These are phyloP conservation scores for Tadarida brasiliensis DNA, from an alignment of 2,797 vertebrate genomes.

Conservation along the genomic window DNA sequence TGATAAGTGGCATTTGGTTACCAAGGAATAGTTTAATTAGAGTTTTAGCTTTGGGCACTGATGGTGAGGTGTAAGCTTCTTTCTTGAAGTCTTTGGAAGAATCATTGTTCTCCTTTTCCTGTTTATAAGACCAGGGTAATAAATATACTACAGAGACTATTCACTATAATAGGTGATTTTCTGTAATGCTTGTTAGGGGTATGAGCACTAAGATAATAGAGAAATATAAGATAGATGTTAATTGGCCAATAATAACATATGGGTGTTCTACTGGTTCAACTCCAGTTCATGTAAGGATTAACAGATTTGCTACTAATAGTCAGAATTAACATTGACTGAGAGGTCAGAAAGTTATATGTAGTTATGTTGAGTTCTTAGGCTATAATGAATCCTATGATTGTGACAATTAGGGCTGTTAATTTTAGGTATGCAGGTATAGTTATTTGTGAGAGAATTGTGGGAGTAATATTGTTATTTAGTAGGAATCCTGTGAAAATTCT, in stretches of 20 bases:
- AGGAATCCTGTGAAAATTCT: no score
- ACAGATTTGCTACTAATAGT: neutral
- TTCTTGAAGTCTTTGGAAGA: no score
- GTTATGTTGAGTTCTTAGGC: neutral
- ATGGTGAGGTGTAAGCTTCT: no score
- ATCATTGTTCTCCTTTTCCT: neutral
- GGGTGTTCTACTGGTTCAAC: neutral
- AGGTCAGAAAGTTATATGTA: neutral
- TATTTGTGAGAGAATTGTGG: neutral
- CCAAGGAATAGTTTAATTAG: no score
- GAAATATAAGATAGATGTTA: no score
- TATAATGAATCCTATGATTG: neutral
- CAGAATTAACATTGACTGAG: neutral
- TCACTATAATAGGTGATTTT: neutral
- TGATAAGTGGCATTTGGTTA: no score
- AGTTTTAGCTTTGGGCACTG: no score
- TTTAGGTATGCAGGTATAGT: neutral
- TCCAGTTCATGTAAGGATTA: neutral
- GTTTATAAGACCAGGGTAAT: neutral
- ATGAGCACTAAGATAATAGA: neutral
- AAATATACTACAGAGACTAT: no score
- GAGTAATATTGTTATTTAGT: no score
- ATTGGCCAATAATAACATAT: neutral
- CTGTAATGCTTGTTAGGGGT: accelerated
- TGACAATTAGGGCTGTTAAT: neutral